phyloP scores from a whole-genome alignment of 2,797 vertebrate species.

The Tamandua tetradactyla region DNA sequence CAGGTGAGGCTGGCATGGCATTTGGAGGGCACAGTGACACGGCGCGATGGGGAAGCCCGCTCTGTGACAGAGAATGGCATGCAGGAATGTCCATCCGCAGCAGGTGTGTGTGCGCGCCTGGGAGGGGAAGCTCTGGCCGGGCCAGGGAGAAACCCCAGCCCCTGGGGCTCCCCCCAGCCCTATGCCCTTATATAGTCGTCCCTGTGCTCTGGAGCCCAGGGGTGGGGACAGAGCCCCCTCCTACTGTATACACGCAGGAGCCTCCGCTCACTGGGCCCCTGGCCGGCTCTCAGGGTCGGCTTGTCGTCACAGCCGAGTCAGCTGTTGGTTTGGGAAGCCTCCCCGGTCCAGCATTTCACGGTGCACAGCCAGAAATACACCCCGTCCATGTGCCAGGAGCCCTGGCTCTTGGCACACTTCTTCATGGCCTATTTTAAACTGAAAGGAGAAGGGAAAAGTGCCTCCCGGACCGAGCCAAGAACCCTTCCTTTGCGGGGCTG shows the following conservation, averaged over 20 bases:
- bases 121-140: not conserved
- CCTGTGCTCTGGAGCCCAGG: not conserved
- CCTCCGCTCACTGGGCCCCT: not conserved
- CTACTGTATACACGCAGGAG: slow-evolving; percentile 54
- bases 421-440: slow-evolving; percentile 76
- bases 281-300: slow-evolving; percentile 56
- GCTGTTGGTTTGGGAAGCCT: slow-evolving; percentile 84
- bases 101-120: slow-evolving; percentile 61
- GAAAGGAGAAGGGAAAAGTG: slow-evolving; percentile 44
- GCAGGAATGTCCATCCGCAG: slow-evolving; percentile 60
- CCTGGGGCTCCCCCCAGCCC: slow-evolving; percentile 50
- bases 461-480: not conserved
- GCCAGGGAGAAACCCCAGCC: slow-evolving; percentile 51
- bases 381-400: slow-evolving; percentile 82
- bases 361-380: slow-evolving; percentile 83
- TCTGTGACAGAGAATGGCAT: slow-evolving; percentile 62
- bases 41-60: slow-evolving; percentile 67
- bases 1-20: slow-evolving; percentile 24
- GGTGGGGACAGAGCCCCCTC: not conserved
- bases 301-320: slow-evolving; percentile 85
- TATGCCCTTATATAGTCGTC: slow-evolving; percentile 60
- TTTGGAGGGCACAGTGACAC: slow-evolving; percentile 55
- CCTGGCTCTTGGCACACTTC: slow-evolving; percentile 78
- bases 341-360: slow-evolving; percentile 78
- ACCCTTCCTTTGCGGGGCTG: not conserved